Evolutionary conservation across 2,113 vertebrate species (phyloP).

Genomic region (Theristicus caerulescens): DNA sequence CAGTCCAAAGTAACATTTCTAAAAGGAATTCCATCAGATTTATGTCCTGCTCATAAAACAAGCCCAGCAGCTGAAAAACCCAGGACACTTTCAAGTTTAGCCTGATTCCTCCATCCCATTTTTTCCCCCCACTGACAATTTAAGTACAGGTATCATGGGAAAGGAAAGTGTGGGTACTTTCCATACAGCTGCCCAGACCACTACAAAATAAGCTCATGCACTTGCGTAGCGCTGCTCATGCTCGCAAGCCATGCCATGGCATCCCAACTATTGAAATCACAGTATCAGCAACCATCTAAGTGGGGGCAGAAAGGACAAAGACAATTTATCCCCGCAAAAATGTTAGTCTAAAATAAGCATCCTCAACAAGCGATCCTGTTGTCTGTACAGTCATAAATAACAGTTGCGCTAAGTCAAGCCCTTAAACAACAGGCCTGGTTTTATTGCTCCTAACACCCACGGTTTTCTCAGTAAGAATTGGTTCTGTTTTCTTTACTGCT

Average conservation of each 20-base stretch:
- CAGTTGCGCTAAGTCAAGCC: not conserved
- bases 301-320: not conserved
- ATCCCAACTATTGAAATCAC: not conserved
- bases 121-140: not conserved
- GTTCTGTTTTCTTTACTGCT: not conserved
- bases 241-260: not conserved
- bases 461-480: not conserved
- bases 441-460: conserved; percentile 12
- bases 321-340: not conserved
- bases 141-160: not conserved
- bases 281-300: not conserved
- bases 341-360: not conserved
- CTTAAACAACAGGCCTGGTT: not conserved
- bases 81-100: not conserved
- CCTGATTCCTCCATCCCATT: not conserved
- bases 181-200: not conserved
- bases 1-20: not conserved
- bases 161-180: not conserved
- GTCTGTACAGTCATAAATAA: not conserved
- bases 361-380: not conserved
- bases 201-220: rapidly evolving
- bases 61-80: not conserved
- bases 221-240: rapidly evolving
- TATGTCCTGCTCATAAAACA: not conserved
- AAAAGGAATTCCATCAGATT: conserved; percentile 7